Percentiles rank a stretch among this genome's conserved stretches.
These are phyloP conservation scores for Rhincodon typus DNA, from an alignment of 2,797 vertebrate species.

Conservation along the genomic window DNA sequence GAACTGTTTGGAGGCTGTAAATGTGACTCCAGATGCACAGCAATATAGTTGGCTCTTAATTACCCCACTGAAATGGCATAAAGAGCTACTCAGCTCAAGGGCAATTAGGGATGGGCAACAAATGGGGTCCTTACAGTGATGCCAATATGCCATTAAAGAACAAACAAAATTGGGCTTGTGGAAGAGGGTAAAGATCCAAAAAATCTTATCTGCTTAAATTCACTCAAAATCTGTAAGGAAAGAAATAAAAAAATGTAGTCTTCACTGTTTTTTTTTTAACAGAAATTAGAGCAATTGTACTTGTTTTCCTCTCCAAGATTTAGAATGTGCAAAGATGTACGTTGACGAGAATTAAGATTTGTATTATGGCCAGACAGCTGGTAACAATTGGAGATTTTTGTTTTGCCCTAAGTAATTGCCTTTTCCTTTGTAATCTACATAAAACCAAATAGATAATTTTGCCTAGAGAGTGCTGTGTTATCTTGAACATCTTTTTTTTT, in stretches of 20 bases:
- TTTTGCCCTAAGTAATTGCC: neutral
- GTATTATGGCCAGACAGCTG: slow-evolving; percentile 28
- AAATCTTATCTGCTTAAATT: too few relatives aligned
- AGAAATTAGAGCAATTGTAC: neutral
- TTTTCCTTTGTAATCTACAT: neutral
- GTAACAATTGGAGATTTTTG: neutral
- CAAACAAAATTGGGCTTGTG: neutral
- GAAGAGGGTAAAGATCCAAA: neutral
- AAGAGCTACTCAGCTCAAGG: too few relatives aligned
- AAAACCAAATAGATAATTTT: neutral
- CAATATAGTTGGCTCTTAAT: too few relatives aligned
- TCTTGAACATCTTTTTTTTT: neutral
- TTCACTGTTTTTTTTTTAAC: neutral
- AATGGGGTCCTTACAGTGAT: too few relatives aligned
- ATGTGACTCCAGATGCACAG: too few relatives aligned
- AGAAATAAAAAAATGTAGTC: neutral
- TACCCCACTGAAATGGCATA: too few relatives aligned
- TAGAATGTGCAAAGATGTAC: neutral
- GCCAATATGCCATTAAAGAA: too few relatives aligned
- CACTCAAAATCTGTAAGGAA: neutral
- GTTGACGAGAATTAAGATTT: neutral
- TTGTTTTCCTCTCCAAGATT: neutral
- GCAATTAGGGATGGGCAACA: too few relatives aligned
- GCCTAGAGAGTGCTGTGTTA: neutral
- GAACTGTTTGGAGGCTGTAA: too few relatives aligned